Evolutionary conservation across 2,888 invertebrate genomes (phyloP).

Genomic region (Physocephala rufipes): DNA sequence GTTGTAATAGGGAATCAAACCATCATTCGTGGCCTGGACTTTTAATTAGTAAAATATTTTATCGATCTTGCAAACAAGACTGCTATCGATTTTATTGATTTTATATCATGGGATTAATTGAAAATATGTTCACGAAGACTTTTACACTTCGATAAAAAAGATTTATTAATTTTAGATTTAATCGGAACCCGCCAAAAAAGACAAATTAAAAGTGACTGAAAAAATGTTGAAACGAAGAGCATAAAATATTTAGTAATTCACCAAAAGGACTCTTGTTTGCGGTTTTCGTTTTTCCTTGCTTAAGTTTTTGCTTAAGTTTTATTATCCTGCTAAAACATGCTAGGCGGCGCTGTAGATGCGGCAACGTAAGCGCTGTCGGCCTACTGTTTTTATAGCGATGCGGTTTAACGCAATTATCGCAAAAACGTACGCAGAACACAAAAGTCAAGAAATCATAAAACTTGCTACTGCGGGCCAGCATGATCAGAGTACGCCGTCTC

Average conservation of each 20-base stretch:
- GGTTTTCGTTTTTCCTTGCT: neutral
- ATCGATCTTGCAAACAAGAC: neutral
- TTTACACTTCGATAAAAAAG: conserved; percentile 5
- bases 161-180: conserved; percentile 4
- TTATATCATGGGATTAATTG: neutral
- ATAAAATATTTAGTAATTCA: no score
- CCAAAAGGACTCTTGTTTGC: neutral
- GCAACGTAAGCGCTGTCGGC: neutral
- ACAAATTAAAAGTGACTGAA: neutral
- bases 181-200: conserved; percentile 25
- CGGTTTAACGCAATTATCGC: conserved; percentile 31
- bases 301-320: neutral
- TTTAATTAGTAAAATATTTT: neutral
- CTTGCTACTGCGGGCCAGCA: neutral
- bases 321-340: neutral
- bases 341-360: neutral
- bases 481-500: no score
- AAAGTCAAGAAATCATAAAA: conserved; percentile 26
- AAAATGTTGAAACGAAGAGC: no score
- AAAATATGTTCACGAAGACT: conserved; percentile 3
- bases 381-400: conserved; percentile 32
- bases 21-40: no score
- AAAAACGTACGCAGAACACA: conserved; percentile 9
- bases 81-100: neutral
- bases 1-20: no score